Conservation (phyloP, 2,113 vertebrate genomes). For the Grammomys surdaster region DNA sequence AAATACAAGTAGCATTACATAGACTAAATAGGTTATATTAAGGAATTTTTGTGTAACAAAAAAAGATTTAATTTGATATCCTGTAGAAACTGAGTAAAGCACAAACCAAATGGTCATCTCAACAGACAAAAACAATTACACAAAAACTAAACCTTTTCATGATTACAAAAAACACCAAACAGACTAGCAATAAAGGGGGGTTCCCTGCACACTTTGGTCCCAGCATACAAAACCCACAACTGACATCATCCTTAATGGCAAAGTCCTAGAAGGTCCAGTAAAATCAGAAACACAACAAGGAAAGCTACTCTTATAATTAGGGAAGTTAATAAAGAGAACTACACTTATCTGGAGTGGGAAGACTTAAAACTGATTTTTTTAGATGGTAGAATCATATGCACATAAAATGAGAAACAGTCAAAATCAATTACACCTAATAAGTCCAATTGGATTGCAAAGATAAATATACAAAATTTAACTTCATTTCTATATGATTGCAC, state of each 20-base stretch:
- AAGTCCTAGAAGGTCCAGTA: not conserved
- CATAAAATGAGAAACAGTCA: not conserved
- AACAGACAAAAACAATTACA: not conserved
- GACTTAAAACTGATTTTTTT: not conserved
- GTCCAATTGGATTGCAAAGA: not conserved
- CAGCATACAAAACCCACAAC: not conserved
- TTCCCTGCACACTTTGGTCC: not conserved
- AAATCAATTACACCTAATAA: not conserved
- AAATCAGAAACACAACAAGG: not conserved
- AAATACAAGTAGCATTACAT: not conserved
- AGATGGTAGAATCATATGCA: not conserved
- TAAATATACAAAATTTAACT: not conserved
- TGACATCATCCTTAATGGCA: not conserved
- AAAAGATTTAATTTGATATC: not conserved
- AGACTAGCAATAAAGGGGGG: not conserved
- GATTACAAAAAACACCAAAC: not conserved
- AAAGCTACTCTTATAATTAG: not conserved
- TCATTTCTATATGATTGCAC: not conserved
- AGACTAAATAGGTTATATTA: not conserved
- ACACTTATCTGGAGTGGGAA: not conserved
- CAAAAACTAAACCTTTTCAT: not conserved
- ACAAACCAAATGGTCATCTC: not conserved
- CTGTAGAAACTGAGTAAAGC: not conserved
- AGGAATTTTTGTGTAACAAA: not conserved
- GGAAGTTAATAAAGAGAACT: not conserved